Evolutionary conservation across 2,888 invertebrate genomes (phyloP).

Genomic region (Choreutis nemorana): DNA sequence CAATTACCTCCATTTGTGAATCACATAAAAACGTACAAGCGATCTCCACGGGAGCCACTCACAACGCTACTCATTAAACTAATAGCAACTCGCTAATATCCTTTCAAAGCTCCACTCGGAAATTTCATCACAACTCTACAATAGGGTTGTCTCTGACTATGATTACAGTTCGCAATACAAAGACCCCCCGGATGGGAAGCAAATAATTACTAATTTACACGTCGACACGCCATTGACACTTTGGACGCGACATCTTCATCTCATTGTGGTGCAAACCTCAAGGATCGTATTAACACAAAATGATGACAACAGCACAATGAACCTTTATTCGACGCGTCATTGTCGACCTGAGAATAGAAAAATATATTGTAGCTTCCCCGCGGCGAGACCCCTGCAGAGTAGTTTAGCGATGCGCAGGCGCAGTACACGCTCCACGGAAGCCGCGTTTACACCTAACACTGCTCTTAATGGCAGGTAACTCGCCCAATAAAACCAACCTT

Average conservation of each 20-base stretch:
- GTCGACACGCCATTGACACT: slow-evolving; percentile 57
- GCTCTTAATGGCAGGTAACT: slow-evolving; percentile 63
- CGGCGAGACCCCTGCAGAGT: slow-evolving; percentile 34
- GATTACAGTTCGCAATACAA: slow-evolving; percentile 39
- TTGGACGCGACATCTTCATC: slow-evolving; percentile 50
- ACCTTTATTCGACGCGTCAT: slow-evolving; percentile 46
- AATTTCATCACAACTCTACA: slow-evolving; percentile 32
- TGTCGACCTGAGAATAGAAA: slow-evolving; percentile 55
- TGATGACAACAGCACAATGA: slow-evolving; percentile 59
- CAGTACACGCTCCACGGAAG: slow-evolving; percentile 47
- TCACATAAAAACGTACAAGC: slow-evolving; percentile 41
- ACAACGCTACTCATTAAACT: slow-evolving; percentile 29
- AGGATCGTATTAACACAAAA: slow-evolving; percentile 64
- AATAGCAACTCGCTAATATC: slow-evolving; percentile 27
- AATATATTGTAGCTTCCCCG: slow-evolving; percentile 51
- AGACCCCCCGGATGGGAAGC: slow-evolving; percentile 48
- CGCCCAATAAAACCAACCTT: slow-evolving; percentile 57
- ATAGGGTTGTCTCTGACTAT: slow-evolving; percentile 31
- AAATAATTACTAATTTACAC: slow-evolving; percentile 61
- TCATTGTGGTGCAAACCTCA: slow-evolving; percentile 62
- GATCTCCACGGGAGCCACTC: slow-evolving; percentile 35
- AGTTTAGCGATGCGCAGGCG: slow-evolving; percentile 38
- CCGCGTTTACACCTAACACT: slow-evolving; percentile 59
- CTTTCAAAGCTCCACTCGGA: slow-evolving; percentile 20
- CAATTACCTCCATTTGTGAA: slow-evolving; percentile 51